These are phyloP conservation scores for Lamellibrachia columna DNA, from an alignment of 2,888 invertebrate genomes.

Conservation along the genomic window DNA sequence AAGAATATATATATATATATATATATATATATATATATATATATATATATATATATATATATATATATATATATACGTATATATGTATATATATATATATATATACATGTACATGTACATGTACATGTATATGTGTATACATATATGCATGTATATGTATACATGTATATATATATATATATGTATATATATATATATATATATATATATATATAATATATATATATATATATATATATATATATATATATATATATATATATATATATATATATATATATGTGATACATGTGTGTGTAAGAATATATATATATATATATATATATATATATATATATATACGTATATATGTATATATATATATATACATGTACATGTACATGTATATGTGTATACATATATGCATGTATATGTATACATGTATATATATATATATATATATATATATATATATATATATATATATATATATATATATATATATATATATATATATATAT, in stretches of 20 bases:
- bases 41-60: neutral
- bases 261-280: too few relatives aligned
- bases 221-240: too few relatives aligned
- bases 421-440: neutral
- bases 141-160: too few relatives aligned
- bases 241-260: too few relatives aligned
- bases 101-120: neutral
- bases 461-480: slow-evolving; percentile 16
- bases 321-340: neutral
- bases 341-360: neutral
- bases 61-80: neutral
- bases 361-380: neutral
- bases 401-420: neutral
- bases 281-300: too few relatives aligned
- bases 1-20: neutral
- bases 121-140: too few relatives aligned
- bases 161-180: too few relatives aligned
- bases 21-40: neutral
- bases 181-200: too few relatives aligned
- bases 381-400: neutral
- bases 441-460: neutral
- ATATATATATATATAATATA: too few relatives aligned
- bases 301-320: too few relatives aligned
- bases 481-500: slow-evolving; percentile 10
- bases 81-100: neutral